A percentile compares a stretch with the other conserved stretches of the same genome.
Conservation (phyloP, 2,113 vertebrate genomes). For the Neotoma lepida region DNA sequence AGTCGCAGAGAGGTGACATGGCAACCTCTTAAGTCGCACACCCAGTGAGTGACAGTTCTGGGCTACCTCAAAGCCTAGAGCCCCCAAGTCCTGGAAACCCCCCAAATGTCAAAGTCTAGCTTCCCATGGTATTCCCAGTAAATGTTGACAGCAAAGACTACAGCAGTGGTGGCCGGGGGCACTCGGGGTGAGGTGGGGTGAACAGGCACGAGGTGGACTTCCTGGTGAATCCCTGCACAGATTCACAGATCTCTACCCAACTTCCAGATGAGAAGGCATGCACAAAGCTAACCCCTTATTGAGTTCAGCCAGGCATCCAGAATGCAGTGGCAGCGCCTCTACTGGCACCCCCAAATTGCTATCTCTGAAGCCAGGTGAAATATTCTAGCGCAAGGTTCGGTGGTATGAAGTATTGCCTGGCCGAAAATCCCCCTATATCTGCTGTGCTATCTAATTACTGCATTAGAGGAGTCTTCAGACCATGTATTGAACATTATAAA, state of each 20-base stretch:
- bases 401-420: conserved; percentile 77
- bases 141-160: not conserved
- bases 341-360: not conserved
- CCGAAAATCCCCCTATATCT: conserved; percentile 81
- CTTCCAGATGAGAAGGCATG: conserved; percentile 42
- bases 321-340: conserved; percentile 45
- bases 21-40: not conserved
- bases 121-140: not conserved
- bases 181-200: no score
- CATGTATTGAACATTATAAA: conserved; percentile 86
- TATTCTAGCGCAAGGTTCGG: conserved; percentile 43
- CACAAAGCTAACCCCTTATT: not conserved
- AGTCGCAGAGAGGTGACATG: not conserved
- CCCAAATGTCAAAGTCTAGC: not conserved
- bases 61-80: not conserved
- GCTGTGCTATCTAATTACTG: conserved; percentile 85
- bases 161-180: not conserved
- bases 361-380: conserved; percentile 66
- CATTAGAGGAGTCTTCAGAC: conserved; percentile 86
- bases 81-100: not conserved
- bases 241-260: conserved; percentile 5
- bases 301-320: not conserved
- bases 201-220: not conserved
- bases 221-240: not conserved
- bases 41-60: not conserved